Base-by-base conservation (phyloP, 2,888 invertebrate genomes). In the Apotomis capreana region DNA sequence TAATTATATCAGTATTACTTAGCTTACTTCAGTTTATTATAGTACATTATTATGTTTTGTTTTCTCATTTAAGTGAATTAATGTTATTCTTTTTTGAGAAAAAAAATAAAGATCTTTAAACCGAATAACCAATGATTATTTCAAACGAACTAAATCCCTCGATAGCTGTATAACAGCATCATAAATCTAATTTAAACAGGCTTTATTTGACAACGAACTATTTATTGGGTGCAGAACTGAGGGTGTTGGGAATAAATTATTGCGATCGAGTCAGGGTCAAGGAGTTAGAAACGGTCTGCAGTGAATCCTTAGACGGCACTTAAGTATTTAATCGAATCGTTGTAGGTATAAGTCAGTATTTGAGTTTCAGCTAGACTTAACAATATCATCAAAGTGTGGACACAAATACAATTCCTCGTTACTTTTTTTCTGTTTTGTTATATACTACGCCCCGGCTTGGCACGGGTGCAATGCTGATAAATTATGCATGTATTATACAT, bases 121-220 rank as follows among this genome's bases (percentile, higher is more conserved):
- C n/a, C n/a, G n/a, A n/a, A 26, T 12, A 58, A 68, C 46, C 55
- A 55, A 69, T 62, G 55, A 62, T 62, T 55, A 62, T 52, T 46
- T 55, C 37, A 62, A 62, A 55, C 36, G 37, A 55, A 57, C 13
- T 15, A 46, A 57, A 57, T 62, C 55, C 69, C 37, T 51, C 55
- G 59, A 58, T 62, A 37, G 37, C 49, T 36, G 12, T 63, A 63
- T 36, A 58, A 15, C 51, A 12, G 51, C 26, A n/a, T 69, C 26
- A 58, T 69, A 69, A 69, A 69, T 69, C 57, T 58, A 58, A 58
- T 58, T 69, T 52, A 9, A 55, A 69, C 62, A 51, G 61, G 61
- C 51, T 57, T 63, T 57, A 69, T 69, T 69, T 58, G 69, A 69
- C 69, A 69, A 58, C 58, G 63, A 62, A 49, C 58, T 58, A 63